Evolutionary conservation across 2,113 vertebrate genomes (phyloP).

Genomic region (Corythornis madagascariensis): DNA sequence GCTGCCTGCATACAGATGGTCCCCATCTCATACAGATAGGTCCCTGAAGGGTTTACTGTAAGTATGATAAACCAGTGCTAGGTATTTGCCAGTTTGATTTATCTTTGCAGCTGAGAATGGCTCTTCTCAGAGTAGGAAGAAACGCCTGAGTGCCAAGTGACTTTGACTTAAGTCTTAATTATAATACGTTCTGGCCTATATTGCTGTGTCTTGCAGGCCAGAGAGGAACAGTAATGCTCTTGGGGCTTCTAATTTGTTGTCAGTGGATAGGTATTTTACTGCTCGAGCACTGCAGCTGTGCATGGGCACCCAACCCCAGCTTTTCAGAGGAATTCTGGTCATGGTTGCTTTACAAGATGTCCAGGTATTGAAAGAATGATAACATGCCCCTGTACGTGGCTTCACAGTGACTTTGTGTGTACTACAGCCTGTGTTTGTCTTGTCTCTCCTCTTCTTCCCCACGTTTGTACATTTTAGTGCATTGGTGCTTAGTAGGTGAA

Average conservation of each 20-base stretch:
- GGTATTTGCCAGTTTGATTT: no score
- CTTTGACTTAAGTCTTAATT: background rate
- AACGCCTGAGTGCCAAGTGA: accelerated
- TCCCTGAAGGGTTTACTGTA: background rate
- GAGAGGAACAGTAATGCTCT: accelerated
- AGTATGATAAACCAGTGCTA: background rate
- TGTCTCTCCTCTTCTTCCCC: background rate
- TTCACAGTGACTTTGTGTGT: background rate
- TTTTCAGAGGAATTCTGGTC: background rate
- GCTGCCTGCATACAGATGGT: background rate
- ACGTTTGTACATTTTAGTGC: background rate
- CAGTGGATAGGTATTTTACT: background rate
- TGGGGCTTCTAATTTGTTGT: background rate
- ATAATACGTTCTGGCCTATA: background rate
- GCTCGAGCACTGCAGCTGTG: background rate
- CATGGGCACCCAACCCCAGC: no score
- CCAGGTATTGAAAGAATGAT: background rate
- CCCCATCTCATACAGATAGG: accelerated
- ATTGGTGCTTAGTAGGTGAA: background rate
- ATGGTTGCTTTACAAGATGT: background rate
- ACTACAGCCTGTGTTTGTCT: background rate
- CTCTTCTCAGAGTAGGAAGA: accelerated
- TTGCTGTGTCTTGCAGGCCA: background rate
- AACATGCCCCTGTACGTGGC: background rate
- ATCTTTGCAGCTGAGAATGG: background rate